These are phyloP conservation scores for Cataglyphis rosenhaueri DNA, from an alignment of 2,888 invertebrate species.

Conservation along the genomic window DNA sequence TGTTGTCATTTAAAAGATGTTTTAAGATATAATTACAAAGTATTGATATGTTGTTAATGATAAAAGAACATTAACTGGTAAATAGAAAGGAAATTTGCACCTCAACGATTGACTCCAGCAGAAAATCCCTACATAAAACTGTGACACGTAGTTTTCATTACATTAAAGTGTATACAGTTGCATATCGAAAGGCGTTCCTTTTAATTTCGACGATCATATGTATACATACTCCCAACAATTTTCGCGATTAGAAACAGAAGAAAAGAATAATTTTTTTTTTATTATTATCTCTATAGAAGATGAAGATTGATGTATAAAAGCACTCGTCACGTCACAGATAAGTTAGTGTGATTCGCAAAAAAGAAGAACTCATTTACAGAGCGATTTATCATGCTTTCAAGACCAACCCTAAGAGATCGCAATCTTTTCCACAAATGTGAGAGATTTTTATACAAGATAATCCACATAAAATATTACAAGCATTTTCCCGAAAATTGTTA, in stretches of 20 bases:
- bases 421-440: background rate
- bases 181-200: conserved; percentile 25
- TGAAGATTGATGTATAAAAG: conserved; percentile 11
- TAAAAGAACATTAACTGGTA: background rate
- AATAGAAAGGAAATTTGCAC: background rate
- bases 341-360: conserved; percentile 4
- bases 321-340: background rate
- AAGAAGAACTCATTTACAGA: background rate
- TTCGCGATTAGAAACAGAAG: background rate
- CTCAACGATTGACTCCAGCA: background rate
- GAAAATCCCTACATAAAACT: background rate
- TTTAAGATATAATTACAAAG: background rate
- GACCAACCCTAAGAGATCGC: background rate
- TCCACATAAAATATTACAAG: background rate
- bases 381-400: conserved; percentile 30
- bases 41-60: background rate
- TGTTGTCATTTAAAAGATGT: background rate
- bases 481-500: background rate
- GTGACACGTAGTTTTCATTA: background rate
- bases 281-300: conserved; percentile 1
- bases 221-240: background rate
- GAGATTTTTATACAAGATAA: background rate
- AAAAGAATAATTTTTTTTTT: background rate
- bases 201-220: background rate
- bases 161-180: background rate